Evolutionary conservation across 2,113 vertebrate genomes (phyloP).

Genomic region (Apaloderma vittatum): DNA sequence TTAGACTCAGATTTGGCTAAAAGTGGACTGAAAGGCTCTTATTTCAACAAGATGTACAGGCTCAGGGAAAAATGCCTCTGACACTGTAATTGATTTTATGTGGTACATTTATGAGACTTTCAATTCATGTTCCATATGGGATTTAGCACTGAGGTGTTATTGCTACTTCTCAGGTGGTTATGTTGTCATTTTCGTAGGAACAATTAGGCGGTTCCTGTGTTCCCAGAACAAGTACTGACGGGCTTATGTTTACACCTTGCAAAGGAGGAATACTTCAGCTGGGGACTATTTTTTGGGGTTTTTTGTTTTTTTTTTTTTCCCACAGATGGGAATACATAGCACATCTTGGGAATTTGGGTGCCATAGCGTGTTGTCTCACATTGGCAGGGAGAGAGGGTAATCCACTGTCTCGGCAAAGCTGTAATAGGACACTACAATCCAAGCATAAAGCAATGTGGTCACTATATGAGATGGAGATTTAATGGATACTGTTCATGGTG

Average conservation of each 20-base stretch:
- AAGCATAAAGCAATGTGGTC: slow-evolving; percentile 6
- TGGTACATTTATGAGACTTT: slow-evolving; percentile 62
- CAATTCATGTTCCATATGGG: slow-evolving; percentile 34
- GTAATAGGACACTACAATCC: not conserved
- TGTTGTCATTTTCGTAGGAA: not conserved
- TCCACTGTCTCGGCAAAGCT: not conserved
- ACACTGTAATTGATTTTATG: slow-evolving; percentile 73
- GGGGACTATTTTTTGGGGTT: not conserved
- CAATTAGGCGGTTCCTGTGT: not conserved
- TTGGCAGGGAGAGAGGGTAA: not conserved
- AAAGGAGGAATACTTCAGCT: not conserved
- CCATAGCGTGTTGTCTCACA: rapidly evolving
- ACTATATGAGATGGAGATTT: slow-evolving; percentile 46
- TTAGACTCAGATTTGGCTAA: slow-evolving; percentile 70
- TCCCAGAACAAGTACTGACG: not conserved
- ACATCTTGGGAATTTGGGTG: not conserved
- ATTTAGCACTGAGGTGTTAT: slow-evolving; percentile 32
- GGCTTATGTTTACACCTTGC: not conserved
- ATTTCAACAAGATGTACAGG: slow-evolving; percentile 59
- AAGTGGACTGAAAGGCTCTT: slow-evolving; percentile 57
- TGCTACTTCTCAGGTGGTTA: not conserved
- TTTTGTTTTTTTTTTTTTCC: not conserved
- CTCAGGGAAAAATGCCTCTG: slow-evolving; percentile 24
- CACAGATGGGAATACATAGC: not conserved
- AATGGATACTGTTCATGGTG: slow-evolving; percentile 60